These are phyloP conservation scores for Corbicula japonica DNA, from an alignment of 2,888 invertebrate species.

Conservation along the genomic window DNA sequence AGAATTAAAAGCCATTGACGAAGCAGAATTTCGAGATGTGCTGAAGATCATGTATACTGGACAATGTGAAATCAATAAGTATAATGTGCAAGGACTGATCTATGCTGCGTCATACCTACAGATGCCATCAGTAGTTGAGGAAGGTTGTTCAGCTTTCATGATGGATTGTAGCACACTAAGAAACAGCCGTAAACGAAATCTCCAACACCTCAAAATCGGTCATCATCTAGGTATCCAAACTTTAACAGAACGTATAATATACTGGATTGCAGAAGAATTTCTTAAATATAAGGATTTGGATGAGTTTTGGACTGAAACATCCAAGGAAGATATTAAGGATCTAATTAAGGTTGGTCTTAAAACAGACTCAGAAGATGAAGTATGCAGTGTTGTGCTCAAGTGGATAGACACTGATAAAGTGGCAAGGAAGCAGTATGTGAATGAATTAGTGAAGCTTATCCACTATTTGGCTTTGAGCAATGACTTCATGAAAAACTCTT, in stretches of 20 bases:
- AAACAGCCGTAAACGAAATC: background rate
- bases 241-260: background rate
- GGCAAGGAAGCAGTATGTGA: background rate
- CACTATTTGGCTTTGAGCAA: background rate
- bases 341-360: background rate
- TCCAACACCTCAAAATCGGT: background rate
- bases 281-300: background rate
- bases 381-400: background rate
- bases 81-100: slow-evolving; percentile 3
- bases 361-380: background rate
- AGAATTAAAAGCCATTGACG: background rate
- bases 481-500: background rate
- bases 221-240: background rate
- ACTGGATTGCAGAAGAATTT: background rate
- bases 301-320: background rate
- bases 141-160: background rate
- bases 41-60: slow-evolving; percentile 9
- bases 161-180: background rate
- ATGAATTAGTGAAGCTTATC: background rate
- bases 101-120: slow-evolving; percentile 11
- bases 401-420: background rate
- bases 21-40: slow-evolving; percentile 5
- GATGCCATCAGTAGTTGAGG: background rate
- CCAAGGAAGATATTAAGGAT: background rate
- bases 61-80: background rate